Base-by-base conservation (phyloP, 2,797 vertebrate genomes). In the Micromesistius poutassou region DNA sequence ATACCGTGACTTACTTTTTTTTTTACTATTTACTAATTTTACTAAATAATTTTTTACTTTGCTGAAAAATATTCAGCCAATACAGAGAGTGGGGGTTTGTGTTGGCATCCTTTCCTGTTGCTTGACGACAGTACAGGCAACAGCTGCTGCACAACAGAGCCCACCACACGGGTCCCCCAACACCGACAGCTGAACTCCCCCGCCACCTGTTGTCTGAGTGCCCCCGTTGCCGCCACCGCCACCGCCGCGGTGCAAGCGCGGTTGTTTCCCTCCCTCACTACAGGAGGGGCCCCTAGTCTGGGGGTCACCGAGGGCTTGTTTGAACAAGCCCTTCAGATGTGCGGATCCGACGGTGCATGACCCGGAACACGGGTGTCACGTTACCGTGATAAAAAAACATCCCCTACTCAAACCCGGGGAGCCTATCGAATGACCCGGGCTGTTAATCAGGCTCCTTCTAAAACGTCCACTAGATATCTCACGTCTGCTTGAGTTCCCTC, bases 201-300 rank as follows among this genome's bases (percentile, higher is more conserved):
- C 35, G 77, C 81, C 92, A 91, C 91, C 92, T 92, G 92, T 92
- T 89, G 80, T 81, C 68, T 71, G 68, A 31, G 16, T 5, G 68
- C 10, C 4, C 22, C 30, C 14, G 22, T 55, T 74, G 73, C 19
- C 62, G 14, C 77, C 79, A 78, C 19, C 62, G 14, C 77, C 79
- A 78, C 72, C 80, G 46, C n/a, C 62, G 22, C 77, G 79, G 81
- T 86, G 71, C 66, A 31, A 38, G 74, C 33, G 71, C 72, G 42
- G 40, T 78, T 79, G 73, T 80, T 55, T 70, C n/a, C 10, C 55
- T 25, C 55, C 55, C 55, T 25, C 55, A 7, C 55, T 9, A 2
- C 62, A 68, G 62, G n/a, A 28, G 33, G 25, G 33, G 25, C 25
- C 8, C 84, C 72, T 84, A 19, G 30, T 80, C 74, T 76, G 77